Base-by-base conservation (phyloP, 2,888 invertebrate genomes). In the Anthophora plumipes region DNA sequence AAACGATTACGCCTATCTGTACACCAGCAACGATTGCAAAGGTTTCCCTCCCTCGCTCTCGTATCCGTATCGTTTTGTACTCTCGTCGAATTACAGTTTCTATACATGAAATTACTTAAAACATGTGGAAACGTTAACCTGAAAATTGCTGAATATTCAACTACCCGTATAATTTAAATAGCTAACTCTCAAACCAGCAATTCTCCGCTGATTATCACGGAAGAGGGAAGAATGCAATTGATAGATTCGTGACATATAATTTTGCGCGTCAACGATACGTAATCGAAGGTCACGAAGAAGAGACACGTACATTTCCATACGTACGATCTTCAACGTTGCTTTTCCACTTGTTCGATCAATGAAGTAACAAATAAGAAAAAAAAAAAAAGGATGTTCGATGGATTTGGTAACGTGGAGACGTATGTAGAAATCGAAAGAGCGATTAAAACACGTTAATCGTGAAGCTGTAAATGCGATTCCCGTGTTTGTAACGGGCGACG, bases 171-270 rank as follows among this genome's bases (percentile, higher is more conserved):
- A 41, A 80, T 68, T 43, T 11, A 43, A 77, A 43, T 25, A 25
- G 48, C 14, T 11, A 43, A 6, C 12, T 50, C 61, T 31, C 43
- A n/a, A 17, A 17, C 48, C 71, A n/a, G 46, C 59, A n/a, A 78
- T 59, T 70, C 54, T 39, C 66, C 48, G 46, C 48, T 64, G 67
- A 75, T 57, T 48, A 71, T 81, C 70, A 48, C 78, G 85, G 81
- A 83, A 78, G 73, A 54, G 71, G 59, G 66, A 71, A 63, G 57
- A 61, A 61, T 55, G 17, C 39, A 85, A 83, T 80, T 75, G 74
- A 85, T 74, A 71, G 83, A 85, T 74, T 59, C 73, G 22, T 54
- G 55, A 31, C 71, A 31, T 81, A 63, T 85, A 81, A 85, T 85
- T 85, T 83, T n/a, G 71, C 69, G 63, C 78, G 63, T 85, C 73